phyloP scores from a whole-genome alignment of 2,888 invertebrate species.

The Siphlonurus alternatus region DNA sequence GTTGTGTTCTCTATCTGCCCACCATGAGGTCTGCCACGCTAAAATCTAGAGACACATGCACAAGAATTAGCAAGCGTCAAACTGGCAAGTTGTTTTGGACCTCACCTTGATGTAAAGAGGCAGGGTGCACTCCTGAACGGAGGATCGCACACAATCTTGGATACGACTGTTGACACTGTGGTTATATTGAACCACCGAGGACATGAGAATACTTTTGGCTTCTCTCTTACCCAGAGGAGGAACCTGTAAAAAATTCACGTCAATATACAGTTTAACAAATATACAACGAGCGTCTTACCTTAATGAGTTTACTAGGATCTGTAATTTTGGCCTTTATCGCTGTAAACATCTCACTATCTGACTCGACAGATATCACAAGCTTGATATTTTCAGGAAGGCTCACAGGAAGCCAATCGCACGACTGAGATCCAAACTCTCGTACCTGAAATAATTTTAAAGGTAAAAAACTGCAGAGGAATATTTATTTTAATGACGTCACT shows the following conservation, averaged over 20 bases:
- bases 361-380: constrained; percentile 53
- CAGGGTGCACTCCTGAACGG: constrained; percentile 45
- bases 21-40: constrained; percentile 43
- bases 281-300: background rate
- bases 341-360: constrained; percentile 26
- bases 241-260: constrained; percentile 26
- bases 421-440: constrained; percentile 33
- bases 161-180: constrained; percentile 43
- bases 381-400: constrained; percentile 56
- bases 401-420: constrained; percentile 58
- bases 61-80: background rate
- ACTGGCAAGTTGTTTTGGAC: background rate
- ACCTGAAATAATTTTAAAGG: constrained; percentile 14
- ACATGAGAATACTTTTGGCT: constrained; percentile 34
- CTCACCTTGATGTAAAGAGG: constrained; percentile 51
- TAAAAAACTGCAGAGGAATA: background rate
- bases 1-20: constrained; percentile 36
- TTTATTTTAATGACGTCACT: too few species aligned
- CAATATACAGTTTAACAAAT: background rate
- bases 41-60: constrained; percentile 27
- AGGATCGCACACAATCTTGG: constrained; percentile 34
- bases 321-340: background rate
- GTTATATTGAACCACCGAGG: constrained; percentile 38
- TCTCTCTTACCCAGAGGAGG: constrained; percentile 32
- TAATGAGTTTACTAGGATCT: background rate